These are phyloP conservation scores for Syrista parreyssii DNA, from an alignment of 2,888 invertebrate genomes.

Conservation along the genomic window DNA sequence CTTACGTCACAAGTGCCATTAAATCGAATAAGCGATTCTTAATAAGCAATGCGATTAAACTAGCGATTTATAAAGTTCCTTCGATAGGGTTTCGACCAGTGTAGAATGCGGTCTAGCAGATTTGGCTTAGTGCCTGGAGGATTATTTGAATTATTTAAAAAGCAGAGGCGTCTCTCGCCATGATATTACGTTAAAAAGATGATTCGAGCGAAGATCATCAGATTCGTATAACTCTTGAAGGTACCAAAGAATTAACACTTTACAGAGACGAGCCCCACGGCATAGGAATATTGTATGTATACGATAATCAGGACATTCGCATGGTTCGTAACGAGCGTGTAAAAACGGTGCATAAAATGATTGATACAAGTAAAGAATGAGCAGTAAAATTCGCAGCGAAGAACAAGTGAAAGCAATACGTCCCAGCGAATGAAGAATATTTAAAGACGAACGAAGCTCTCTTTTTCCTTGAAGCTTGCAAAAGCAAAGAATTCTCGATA, in stretches of 20 bases:
- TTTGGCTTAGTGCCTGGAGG: slow-evolving; percentile 27
- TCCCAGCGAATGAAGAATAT: neutral
- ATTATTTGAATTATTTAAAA: slow-evolving; percentile 13
- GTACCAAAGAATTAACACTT: slow-evolving; percentile 17
- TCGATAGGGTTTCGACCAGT: slow-evolving; percentile 28
- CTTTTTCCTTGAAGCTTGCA: neutral
- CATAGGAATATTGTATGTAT: neutral
- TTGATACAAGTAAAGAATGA: neutral
- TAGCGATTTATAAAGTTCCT: slow-evolving; percentile 31
- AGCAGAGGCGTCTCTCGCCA: slow-evolving; percentile 1
- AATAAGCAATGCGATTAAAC: slow-evolving; percentile 47
- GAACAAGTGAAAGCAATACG: neutral
- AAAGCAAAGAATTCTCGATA: neutral
- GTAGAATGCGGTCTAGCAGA: neutral
- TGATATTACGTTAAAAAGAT: neutral
- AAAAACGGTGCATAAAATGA: neutral
- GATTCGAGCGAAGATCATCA: neutral
- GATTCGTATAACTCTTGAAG: neutral
- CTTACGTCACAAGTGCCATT: slow-evolving; percentile 45
- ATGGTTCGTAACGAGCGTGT: neutral
- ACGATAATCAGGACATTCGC: neutral
- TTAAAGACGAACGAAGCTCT: neutral
- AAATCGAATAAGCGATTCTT: slow-evolving; percentile 43
- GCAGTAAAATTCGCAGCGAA: neutral
- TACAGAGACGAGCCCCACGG: neutral